These are phyloP conservation scores for Thryonomys swinderianus DNA, from an alignment of 2,113 vertebrate species.

Conservation along the genomic window DNA sequence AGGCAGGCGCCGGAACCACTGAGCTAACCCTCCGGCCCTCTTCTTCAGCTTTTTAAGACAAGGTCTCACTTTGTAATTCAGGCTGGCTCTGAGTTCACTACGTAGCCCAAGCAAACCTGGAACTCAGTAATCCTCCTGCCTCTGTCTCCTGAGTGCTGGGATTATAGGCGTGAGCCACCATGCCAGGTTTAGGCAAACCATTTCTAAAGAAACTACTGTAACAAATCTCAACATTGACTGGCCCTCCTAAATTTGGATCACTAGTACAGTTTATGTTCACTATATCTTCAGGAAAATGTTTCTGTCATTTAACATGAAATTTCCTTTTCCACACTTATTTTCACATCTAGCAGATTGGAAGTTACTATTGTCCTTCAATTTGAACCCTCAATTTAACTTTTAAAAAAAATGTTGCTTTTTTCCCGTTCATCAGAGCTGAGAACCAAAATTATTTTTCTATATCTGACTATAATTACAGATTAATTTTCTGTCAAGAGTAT, in stretches of 20 bases:
- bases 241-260: background rate
- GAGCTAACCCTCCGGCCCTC: too few species aligned
- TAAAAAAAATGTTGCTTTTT: background rate
- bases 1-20: too few species aligned
- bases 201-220: background rate
- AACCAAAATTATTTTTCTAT: background rate
- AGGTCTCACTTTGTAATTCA: too few species aligned
- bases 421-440: background rate
- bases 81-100: too few species aligned
- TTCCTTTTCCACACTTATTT: background rate
- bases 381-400: background rate
- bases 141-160: too few species aligned
- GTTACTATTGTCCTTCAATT: background rate
- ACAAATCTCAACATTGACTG: background rate
- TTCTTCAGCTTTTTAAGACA: too few species aligned
- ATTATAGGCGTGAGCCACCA: too few species aligned
- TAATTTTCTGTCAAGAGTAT: background rate
- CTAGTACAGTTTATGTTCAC: background rate
- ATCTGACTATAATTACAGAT: background rate
- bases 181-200: too few species aligned
- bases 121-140: too few species aligned
- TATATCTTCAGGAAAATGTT: constrained; percentile 9
- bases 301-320: background rate
- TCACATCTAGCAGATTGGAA: background rate
- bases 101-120: too few species aligned